Conservation (phyloP, 2,797 vertebrate species). For the Sebastes nivosus region DNA sequence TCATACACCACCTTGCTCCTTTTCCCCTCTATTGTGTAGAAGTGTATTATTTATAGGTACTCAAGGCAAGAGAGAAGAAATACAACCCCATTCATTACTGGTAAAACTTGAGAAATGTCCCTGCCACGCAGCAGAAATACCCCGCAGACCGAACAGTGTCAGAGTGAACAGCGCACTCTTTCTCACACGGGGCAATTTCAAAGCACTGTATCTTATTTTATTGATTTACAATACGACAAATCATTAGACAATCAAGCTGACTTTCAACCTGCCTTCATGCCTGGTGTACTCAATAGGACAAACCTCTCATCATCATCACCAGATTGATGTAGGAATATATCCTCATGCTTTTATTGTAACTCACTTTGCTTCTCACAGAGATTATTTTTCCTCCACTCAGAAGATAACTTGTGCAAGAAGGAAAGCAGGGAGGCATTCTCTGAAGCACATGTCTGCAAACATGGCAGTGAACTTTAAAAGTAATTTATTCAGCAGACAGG, state of each 20-base stretch:
- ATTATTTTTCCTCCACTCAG: conserved; percentile 3
- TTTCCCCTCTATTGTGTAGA: neutral
- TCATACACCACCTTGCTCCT: neutral
- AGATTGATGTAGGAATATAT: neutral
- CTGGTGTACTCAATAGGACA: conserved; percentile 21
- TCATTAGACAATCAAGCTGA: conserved; percentile 36
- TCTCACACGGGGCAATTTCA: neutral
- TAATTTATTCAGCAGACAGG: conserved; percentile 74
- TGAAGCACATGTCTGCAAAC: conserved; percentile 57
- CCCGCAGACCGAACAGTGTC: conserved; percentile 3
- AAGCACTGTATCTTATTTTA: conserved; percentile 34
- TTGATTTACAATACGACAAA: conserved; percentile 45
- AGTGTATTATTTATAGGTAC: conserved; percentile 28
- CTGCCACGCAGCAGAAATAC: neutral
- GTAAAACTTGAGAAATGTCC: conserved; percentile 31
- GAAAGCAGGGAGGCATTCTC: conserved; percentile 15
- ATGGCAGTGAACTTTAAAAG: conserved; percentile 65
- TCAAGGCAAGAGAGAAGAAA: conserved; percentile 22
- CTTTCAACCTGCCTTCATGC: neutral
- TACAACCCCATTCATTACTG: conserved; percentile 27
- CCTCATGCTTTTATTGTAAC: neutral
- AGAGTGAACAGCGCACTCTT: neutral
- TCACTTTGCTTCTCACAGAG: conserved; percentile 10
- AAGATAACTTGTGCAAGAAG: neutral
- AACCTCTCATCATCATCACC: conserved; percentile 33